phyloP scores from a whole-genome alignment of 35 echinoderm and acorn worm species.

The Apostichopus parvimensis region DNA sequence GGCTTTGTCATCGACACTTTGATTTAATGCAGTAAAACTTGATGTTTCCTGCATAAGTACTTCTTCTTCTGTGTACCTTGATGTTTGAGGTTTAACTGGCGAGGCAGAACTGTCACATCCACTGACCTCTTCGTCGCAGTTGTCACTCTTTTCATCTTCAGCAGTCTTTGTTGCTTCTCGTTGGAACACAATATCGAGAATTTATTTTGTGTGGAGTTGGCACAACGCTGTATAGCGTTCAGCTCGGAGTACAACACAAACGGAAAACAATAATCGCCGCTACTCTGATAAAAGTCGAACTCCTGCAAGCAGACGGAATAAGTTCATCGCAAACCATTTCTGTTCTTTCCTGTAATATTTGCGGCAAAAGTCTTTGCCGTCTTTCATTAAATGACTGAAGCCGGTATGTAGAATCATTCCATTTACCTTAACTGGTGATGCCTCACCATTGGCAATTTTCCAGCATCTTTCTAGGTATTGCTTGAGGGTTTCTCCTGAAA shows the following conservation, averaged over 20 bases:
- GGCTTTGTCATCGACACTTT: neutral
- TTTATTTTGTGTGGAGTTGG: neutral
- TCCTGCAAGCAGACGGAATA: neutral
- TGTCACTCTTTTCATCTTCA: neutral
- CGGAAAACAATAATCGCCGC: neutral
- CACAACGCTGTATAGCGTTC: neutral
- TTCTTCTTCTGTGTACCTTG: neutral
- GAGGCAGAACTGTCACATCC: neutral
- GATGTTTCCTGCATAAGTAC: neutral
- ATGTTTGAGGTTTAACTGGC: neutral
- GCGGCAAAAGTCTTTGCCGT: constrained; percentile 3
- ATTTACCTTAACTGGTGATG: neutral
- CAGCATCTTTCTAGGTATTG: constrained; percentile 3
- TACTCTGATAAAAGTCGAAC: neutral
- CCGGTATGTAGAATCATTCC: constrained; percentile 34
- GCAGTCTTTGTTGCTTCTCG: neutral
- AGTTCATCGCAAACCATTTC: neutral
- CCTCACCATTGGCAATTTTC: constrained; percentile 11
- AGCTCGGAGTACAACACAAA: neutral
- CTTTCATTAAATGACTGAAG: constrained; percentile 38
- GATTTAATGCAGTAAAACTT: neutral
- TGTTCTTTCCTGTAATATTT: constrained; percentile 18
- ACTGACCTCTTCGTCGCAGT: neutral
- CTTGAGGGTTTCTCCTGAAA: neutral
- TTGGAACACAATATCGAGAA: neutral